These are phyloP conservation scores for Ornithorhynchus anatinus DNA, from an alignment of 2,113 vertebrate genomes.

Conservation along the genomic window DNA sequence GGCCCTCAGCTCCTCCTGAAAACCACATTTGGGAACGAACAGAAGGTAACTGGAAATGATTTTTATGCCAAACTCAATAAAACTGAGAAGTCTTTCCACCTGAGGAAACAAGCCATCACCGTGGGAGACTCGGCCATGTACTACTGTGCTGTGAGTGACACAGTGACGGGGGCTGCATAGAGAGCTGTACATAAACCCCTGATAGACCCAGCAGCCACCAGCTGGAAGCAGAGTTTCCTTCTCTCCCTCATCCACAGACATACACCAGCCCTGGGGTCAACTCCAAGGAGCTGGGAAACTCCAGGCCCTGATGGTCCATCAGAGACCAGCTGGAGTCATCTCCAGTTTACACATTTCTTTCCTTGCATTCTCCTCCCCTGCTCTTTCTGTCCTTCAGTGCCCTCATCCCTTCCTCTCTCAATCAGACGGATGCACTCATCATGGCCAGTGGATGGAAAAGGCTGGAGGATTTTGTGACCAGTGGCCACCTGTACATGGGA, in stretches of 20 bases:
- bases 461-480: too few species aligned
- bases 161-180: not conserved
- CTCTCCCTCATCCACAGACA: not conserved
- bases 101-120: not conserved
- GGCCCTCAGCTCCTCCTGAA: conserved; percentile 4
- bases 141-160: conserved; percentile 6
- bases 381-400: too few species aligned
- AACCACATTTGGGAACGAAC: accelerated
- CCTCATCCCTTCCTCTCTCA: too few species aligned
- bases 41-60: not conserved
- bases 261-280: not conserved
- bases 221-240: not conserved
- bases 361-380: too few species aligned
- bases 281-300: not conserved
- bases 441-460: too few species aligned
- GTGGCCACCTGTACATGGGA: too few species aligned
- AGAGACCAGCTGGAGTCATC: too few species aligned
- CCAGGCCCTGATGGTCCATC: not conserved
- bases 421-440: too few species aligned
- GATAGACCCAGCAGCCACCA: not conserved
- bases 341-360: too few species aligned
- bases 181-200: not conserved
- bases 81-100: not conserved
- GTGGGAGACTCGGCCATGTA: conserved; percentile 7
- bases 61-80: not conserved